Evolutionary conservation across 2,888 invertebrate genomes (phyloP), one percentile per base, ranked within the genome.

Genomic region (Pristionchus maxplancki): DNA sequence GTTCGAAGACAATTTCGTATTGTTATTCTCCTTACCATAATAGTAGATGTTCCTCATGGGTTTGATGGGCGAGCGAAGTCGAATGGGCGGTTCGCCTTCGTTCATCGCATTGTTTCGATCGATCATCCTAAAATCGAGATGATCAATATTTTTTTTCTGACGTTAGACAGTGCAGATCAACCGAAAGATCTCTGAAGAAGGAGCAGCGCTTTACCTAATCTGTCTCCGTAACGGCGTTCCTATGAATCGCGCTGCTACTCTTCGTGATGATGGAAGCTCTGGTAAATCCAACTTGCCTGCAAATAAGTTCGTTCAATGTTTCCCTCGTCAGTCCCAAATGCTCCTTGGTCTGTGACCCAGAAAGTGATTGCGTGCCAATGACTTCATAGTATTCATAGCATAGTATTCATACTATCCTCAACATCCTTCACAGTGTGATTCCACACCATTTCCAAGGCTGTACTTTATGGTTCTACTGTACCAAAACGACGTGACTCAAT

Each of bases 1-100:
- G 24, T 34, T 37, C 8, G 20, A 9, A 5, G 40, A n/a, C 40
- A 31, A 40, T 74, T 50, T 50, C 50, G 50, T 11, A 4, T 9
- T 17, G 11, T 50, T n/a, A n/a, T n/a, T n/a, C n/a, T n/a, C n/a
- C 85, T 44, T 31, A 85, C 85, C 85, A 64, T 85, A 85, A 85
- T 85, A 85, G 11, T 64, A 85, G 24, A 85, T 85, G 37, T 64
- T 85, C 48, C 85, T 85, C 31, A 40, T 62, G 20, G 53, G 82
- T 34, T 50, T 50, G 15, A 40, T 64, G 40, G 64, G 64, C 31
- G 62, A 40, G 28, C 62, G 13, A 28, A 85, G 28, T 85, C 64
- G 31, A 24, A 64, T 44, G 3, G 40, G 62, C 1, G 85, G 62
- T n/a, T 85, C 85, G 13, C 20, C 44, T 15, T 85, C 85, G 24